Evolutionary conservation across 2,888 invertebrate species (phyloP).

Genomic region (Thymelicus lineola): DNA sequence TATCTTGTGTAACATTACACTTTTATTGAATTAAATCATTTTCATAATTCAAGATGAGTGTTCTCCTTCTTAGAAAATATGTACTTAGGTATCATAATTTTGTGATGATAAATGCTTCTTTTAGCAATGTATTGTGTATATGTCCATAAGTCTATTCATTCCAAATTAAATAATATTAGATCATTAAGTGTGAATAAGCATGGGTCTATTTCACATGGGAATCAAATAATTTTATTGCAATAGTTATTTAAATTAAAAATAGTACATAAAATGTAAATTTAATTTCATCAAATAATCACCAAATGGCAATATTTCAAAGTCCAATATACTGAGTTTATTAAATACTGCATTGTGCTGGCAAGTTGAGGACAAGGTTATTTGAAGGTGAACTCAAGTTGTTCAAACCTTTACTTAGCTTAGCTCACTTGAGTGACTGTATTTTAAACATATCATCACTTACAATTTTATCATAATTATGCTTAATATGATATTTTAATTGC

Average conservation of each 20-base stretch:
- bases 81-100: too few relatives aligned
- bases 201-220: too few relatives aligned
- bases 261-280: neutral
- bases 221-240: neutral
- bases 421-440: neutral
- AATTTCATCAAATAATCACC: neutral
- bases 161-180: too few relatives aligned
- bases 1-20: too few relatives aligned
- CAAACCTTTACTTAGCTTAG: constrained; percentile 10
- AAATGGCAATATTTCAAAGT: neutral
- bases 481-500: too few relatives aligned
- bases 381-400: constrained; percentile 51
- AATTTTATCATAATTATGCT: neutral
- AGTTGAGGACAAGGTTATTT: constrained; percentile 57
- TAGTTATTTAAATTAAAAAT: neutral
- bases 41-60: too few relatives aligned
- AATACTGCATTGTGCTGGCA: constrained; percentile 24
- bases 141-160: too few relatives aligned
- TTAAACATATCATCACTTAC: neutral
- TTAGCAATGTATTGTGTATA: too few relatives aligned
- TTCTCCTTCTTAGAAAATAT: too few relatives aligned
- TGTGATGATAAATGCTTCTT: too few relatives aligned
- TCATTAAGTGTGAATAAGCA: too few relatives aligned
- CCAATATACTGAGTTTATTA: neutral
- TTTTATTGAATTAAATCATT: too few relatives aligned